phyloP scores from a whole-genome alignment of 2,888 invertebrate genomes.

The Thera britannica region DNA sequence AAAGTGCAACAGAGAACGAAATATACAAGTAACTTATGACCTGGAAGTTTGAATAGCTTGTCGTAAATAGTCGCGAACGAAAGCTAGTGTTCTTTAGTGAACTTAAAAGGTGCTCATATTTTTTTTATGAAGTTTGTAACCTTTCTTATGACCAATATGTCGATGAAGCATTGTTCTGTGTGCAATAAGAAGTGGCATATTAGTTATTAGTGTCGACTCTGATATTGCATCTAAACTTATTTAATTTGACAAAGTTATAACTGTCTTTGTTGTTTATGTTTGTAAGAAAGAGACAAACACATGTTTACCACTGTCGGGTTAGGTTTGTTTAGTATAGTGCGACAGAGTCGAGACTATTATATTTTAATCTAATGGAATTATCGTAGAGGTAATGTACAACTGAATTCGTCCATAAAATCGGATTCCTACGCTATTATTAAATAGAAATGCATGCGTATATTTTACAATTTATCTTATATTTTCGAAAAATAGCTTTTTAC shows the following conservation, averaged over 20 bases:
- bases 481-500: neutral
- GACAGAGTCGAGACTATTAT: neutral
- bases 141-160: neutral
- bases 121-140: neutral
- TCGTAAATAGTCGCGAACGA: neutral
- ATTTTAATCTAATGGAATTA: neutral
- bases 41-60: neutral
- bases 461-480: neutral
- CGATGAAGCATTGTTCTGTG: neutral
- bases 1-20: too few relatives aligned
- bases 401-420: neutral
- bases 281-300: too few relatives aligned
- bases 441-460: slow-evolving; percentile 3
- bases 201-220: neutral
- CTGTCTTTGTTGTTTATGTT: too few relatives aligned
- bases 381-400: neutral
- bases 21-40: too few relatives aligned
- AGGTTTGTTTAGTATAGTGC: too few relatives aligned
- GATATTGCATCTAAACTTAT: too few relatives aligned
- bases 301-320: too few relatives aligned
- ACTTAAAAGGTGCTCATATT: neutral
- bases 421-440: neutral
- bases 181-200: neutral
- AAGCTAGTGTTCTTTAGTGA: neutral
- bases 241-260: too few relatives aligned